phyloP scores from a whole-genome alignment of 2,888 invertebrate species.

The Dione juno region DNA sequence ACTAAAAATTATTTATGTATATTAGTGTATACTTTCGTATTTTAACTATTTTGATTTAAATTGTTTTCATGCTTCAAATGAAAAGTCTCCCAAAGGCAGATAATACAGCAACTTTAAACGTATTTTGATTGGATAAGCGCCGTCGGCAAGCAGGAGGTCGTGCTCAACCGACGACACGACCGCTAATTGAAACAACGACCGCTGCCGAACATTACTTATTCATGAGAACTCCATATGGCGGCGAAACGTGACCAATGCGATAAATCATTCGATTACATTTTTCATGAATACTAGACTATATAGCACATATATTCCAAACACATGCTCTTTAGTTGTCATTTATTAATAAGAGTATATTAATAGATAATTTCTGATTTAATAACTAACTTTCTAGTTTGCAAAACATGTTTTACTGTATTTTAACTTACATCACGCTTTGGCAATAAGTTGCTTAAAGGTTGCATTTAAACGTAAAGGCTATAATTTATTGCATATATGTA shows the following conservation, averaged over 20 bases:
- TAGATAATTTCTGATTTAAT: conserved; percentile 11
- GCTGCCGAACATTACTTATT: conserved; percentile 80
- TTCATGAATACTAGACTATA: conserved; percentile 65
- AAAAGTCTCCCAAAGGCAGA: conserved; percentile 32
- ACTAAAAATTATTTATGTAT: neutral
- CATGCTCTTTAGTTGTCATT: conserved; percentile 11
- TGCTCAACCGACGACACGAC: conserved; percentile 74
- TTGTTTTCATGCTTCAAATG: neutral
- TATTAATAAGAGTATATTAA: conserved; percentile 26
- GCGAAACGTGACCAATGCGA: conserved; percentile 78
- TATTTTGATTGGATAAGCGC: conserved; percentile 49
- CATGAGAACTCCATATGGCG: conserved; percentile 82
- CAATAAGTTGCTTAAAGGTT: conserved; percentile 45
- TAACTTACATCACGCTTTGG: conserved; percentile 46
- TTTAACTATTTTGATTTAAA: neutral
- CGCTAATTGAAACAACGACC: conserved; percentile 83
- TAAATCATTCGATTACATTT: conserved; percentile 82
- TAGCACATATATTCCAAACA: conserved; percentile 1
- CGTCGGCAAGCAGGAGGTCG: conserved; percentile 58
- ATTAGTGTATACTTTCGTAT: neutral
- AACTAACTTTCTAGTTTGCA: conserved; percentile 33
- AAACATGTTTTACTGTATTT: conserved; percentile 41
- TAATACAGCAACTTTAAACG: conserved; percentile 50
- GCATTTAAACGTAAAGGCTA: conserved; percentile 42
- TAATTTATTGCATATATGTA: conserved; percentile 42